Evolutionary conservation across 1,140 invertebrate genomes (phyloP), one percentile per base, ranked within the genome.

Genomic region (Carcinoscorpius rotundicauda): DNA sequence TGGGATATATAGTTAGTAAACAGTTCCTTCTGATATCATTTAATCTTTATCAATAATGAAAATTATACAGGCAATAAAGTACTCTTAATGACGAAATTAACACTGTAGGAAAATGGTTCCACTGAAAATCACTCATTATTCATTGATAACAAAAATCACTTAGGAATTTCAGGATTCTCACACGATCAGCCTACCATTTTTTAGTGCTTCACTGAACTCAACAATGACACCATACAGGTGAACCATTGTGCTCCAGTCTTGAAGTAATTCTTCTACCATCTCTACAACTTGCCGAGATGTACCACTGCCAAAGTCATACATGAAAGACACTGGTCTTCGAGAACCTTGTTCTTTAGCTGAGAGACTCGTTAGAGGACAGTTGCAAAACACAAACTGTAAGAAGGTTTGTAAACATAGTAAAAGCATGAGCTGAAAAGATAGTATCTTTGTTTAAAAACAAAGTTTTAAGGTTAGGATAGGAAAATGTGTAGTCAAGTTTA

Each of bases 211-310:
- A 4, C 85, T 82, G 68, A 91, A 86, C 71, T 91, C 86, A 68
- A 91, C 80, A 4, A 95, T 86, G 5, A 93, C 78, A 2, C 85
- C 83, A 73, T 95, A 94, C 1, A 97, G 80, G 73, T 93, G 86
- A 48, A 90, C 89, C 69, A 97, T 93, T 71, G 91, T 87, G 3
- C 84, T 83, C 93, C 93, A 97, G 73, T 97, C 93, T 58, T 85
- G 87, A 5, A 95, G 78, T 57, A 95, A 79, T 0, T 86, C 83
- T 69, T 93, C 87, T 0, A 95, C 90, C 11, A 88, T 89, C 68
- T 87, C 83, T 5, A 78, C 75, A 58, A 86, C 82, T 50, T 81
- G 64, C 5, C 64, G 53, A 11, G 57, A 55, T 6, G 67, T 83
- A 51, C 89, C 87, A 63, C 86, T 84, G 11, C 63, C 58, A 64